Evolutionary conservation across 2,797 vertebrate species (phyloP).

Genomic region (Echeneis naucrates): DNA sequence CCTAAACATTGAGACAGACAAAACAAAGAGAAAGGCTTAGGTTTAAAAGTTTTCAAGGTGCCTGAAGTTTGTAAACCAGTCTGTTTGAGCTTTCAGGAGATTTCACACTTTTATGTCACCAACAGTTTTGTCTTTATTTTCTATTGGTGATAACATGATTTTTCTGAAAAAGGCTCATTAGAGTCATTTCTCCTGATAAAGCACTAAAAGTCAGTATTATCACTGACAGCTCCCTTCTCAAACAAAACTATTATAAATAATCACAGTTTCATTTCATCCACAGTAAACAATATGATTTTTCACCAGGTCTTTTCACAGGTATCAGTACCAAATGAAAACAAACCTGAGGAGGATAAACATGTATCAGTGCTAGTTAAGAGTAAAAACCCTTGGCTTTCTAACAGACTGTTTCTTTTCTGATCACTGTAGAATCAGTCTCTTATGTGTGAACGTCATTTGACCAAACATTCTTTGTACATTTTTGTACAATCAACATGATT

Average conservation of each 20-base stretch:
- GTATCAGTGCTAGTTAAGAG: slow-evolving; percentile 23
- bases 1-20: slow-evolving; percentile 78
- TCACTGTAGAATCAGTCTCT: no score
- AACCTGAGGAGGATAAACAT: slow-evolving; percentile 30
- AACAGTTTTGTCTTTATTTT: slow-evolving; percentile 3
- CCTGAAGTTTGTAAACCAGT: background rate
- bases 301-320: slow-evolving; percentile 32
- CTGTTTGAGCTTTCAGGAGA: slow-evolving; percentile 5
- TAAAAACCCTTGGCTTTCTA: slow-evolving; percentile 33
- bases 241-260: slow-evolving; percentile 33
- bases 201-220: slow-evolving; percentile 14
- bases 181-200: slow-evolving; percentile 7
- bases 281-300: slow-evolving; percentile 56
- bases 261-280: slow-evolving; percentile 39
- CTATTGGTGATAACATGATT: slow-evolving; percentile 4
- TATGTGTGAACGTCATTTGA: no score
- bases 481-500: no score
- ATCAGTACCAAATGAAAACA: slow-evolving; percentile 30
- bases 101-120: background rate
- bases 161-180: slow-evolving; percentile 1
- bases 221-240: slow-evolving; percentile 1
- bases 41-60: background rate
- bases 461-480: no score
- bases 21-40: slow-evolving; percentile 15
- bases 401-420: slow-evolving; percentile 16